phyloP scores from a whole-genome alignment of 2,888 invertebrate genomes.

The Eupithecia subumbrata region DNA sequence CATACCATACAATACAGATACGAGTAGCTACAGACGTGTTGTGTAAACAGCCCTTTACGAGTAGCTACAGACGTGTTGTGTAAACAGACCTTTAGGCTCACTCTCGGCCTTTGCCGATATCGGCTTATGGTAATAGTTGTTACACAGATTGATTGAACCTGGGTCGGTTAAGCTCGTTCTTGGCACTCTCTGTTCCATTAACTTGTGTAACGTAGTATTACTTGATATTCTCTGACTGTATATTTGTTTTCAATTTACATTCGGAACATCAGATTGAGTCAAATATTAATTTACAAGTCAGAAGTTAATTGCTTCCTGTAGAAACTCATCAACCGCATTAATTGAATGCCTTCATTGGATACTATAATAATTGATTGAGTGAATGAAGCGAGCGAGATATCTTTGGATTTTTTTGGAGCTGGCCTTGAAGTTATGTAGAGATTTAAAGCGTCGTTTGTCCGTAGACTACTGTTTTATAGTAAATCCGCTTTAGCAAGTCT shows the following conservation, averaged over 20 bases:
- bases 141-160: constrained; percentile 41
- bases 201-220: neutral
- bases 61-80: neutral
- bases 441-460: neutral
- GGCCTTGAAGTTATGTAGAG: neutral
- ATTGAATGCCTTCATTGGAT: constrained; percentile 2
- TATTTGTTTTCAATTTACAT: constrained; percentile 9
- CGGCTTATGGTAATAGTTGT: constrained; percentile 39
- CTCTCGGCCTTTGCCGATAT: constrained; percentile 18
- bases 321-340: constrained; percentile 5
- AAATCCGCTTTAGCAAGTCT: neutral
- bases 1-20: neutral
- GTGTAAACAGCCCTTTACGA: neutral
- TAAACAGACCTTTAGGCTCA: neutral
- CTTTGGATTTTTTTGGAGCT: neutral
- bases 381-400: neutral
- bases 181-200: constrained; percentile 1
- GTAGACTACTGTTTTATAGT: neutral
- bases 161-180: constrained; percentile 16
- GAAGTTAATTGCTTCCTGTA: constrained; percentile 12
- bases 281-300: constrained; percentile 10
- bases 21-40: neutral
- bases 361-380: neutral
- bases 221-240: constrained; percentile 3
- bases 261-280: constrained; percentile 8